A percentile compares a stretch with the other conserved stretches of the same genome.
These are phyloP conservation scores for Manacus vitellinus DNA, from an alignment of 2,113 vertebrate genomes.

Conservation along the genomic window DNA sequence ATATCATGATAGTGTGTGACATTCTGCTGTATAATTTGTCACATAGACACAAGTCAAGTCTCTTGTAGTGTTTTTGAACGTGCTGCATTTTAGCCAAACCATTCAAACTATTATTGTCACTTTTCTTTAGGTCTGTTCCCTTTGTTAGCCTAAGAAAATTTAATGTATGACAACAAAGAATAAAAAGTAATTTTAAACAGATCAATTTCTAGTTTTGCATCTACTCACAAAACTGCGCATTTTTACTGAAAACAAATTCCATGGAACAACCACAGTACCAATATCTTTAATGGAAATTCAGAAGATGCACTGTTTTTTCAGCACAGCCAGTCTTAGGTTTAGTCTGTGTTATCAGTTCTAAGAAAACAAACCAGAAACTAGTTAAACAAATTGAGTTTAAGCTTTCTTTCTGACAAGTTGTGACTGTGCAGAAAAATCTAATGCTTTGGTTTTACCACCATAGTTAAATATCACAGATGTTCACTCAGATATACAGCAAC, in stretches of 20 bases:
- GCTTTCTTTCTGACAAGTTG: not conserved
- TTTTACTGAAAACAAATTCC: not conserved
- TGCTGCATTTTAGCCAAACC: not conserved
- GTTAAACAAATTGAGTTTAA: not conserved
- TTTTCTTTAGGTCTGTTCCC: slow-evolving; percentile 36
- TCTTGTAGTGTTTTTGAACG: not conserved
- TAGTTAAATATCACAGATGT: not conserved
- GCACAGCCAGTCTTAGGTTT: not conserved
- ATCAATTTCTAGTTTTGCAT: not conserved
- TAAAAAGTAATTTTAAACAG: not conserved
- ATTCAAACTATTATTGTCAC: not conserved
- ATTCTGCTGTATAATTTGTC: not conserved
- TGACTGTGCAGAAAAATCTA: not conserved
- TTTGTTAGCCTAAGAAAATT: slow-evolving; percentile 6
- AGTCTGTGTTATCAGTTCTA: not conserved
- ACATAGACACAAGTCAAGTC: not conserved
- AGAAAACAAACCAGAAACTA: not conserved
- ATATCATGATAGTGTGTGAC: not conserved
- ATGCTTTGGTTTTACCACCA: not conserved
- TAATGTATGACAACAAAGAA: not conserved
- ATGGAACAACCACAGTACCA: not conserved
- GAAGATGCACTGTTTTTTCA: not conserved
- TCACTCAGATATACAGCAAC: not conserved
- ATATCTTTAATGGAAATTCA: not conserved
- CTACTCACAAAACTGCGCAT: not conserved